Evolutionary conservation across 2,797 vertebrate species (phyloP).

Genomic region (Syngnathus rostellatus): DNA sequence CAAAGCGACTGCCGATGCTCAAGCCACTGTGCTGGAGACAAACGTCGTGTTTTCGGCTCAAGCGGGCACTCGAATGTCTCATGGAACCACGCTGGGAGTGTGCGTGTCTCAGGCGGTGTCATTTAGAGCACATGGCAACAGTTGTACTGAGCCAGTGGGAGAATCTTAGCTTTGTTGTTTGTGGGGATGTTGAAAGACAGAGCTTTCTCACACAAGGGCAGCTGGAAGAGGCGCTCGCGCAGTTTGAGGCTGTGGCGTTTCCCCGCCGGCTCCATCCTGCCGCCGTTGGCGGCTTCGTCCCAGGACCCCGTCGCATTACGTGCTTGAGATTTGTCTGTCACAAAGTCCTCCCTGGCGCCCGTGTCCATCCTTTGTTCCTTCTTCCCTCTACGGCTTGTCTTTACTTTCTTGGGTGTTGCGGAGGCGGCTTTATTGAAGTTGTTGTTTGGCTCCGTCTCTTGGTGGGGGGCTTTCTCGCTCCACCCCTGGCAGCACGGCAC

Average conservation of each 20-base stretch:
- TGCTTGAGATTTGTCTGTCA: slow-evolving; percentile 27
- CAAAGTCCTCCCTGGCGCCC: slow-evolving; percentile 20
- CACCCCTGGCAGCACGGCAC: slow-evolving; percentile 57
- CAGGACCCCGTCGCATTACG: slow-evolving; percentile 20
- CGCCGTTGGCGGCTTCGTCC: slow-evolving; percentile 24
- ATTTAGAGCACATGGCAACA: slow-evolving; percentile 81
- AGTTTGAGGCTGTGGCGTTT: slow-evolving; percentile 75
- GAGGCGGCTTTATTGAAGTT: slow-evolving; percentile 56
- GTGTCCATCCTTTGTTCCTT: slow-evolving; percentile 17
- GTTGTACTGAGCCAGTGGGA: slow-evolving; percentile 84
- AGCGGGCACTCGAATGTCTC: slow-evolving; percentile 10
- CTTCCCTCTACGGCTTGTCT: slow-evolving; percentile 7
- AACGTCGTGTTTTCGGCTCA: slow-evolving; percentile 15
- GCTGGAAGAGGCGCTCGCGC: slow-evolving; percentile 78
- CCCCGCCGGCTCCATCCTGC: slow-evolving; percentile 57
- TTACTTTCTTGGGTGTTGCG: slow-evolving; percentile 23
- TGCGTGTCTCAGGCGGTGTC: not conserved
- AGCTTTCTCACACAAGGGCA: slow-evolving; percentile 83
- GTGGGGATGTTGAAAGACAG: slow-evolving; percentile 79
- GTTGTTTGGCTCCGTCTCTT: slow-evolving; percentile 47
- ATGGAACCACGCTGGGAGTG: not conserved
- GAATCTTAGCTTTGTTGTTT: slow-evolving; percentile 77
- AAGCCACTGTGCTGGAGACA: slow-evolving; percentile 10
- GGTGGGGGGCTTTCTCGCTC: slow-evolving; percentile 9
- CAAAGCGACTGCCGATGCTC: slow-evolving; percentile 24